Evolutionary conservation across 2,888 invertebrate species (phyloP), one percentile per base, ranked within the genome.

Genomic region (Ophion obscuratus): DNA sequence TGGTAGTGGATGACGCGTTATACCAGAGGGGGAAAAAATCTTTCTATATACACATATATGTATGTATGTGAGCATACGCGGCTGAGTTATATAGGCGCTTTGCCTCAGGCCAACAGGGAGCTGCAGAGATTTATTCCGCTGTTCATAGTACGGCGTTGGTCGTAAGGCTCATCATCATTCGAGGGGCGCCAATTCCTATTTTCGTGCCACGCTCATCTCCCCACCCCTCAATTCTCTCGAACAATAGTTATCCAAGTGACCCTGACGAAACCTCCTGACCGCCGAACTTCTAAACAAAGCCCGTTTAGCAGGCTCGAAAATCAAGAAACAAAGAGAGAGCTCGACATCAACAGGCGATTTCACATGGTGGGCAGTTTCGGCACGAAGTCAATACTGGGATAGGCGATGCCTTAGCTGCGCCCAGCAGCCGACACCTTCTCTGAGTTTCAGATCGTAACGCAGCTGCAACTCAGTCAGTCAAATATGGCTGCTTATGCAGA

Each of bases 81-180:
- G 57, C 24, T 44, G 40, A 57, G 24, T 24, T 73, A 80, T 73
- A 57, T 36, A 36, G 68, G 47, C 68, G 62, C 84, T 81, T 87
- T 67, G 88, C 90, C 91, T 85, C 86, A 87, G 91, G 91, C 91
- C 92, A 90, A 92, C 94, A 94, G 94, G 94, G 94, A 94, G 94
- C 94, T 91, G 88, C 89, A 89, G 90, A 93, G 93, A 93, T 93
- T 93, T 93, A 93, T 93, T 93, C 81, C 93, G 91, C 92, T 90
- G 90, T 92, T 92, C 92, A 73, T 61, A 73, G 88, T 85, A 73
- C 87, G 82, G 88, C 88, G 84, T 87, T 88, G 83, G 68, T 89
- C 88, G 75, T 88, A 87, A 80, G 68, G 77, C 77, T 87, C 91
- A 88, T 88, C 90, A 88, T 90, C 81, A 75, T 85, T 85, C 88